Evolutionary conservation across 2,888 invertebrate species (phyloP).

Genomic region (Acronicta psi): DNA sequence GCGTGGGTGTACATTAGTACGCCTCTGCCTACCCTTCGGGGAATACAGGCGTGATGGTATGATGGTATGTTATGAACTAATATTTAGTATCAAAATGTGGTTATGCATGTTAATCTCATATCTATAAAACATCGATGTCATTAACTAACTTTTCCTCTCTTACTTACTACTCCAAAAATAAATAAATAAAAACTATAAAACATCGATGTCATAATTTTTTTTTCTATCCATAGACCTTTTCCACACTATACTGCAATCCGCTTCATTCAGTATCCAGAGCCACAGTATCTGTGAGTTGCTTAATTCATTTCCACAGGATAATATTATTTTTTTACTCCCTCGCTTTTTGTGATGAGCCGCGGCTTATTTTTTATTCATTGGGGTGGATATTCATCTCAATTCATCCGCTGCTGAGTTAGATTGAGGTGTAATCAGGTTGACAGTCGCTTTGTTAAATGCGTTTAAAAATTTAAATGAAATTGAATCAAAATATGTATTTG

Average conservation of each 20-base stretch:
- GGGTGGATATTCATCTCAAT: slow-evolving; percentile 81
- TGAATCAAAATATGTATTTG: slow-evolving; percentile 42
- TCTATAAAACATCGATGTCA: no score
- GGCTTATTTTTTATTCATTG: slow-evolving; percentile 89
- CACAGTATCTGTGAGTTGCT: slow-evolving; percentile 84
- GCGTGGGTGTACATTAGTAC: no score
- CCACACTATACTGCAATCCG: slow-evolving; percentile 49
- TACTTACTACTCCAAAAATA: no score
- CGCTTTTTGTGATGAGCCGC: slow-evolving; percentile 82
- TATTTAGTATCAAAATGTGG: no score
- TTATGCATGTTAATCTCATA: no score
- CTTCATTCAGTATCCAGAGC: slow-evolving; percentile 65
- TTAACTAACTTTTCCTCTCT: no score
- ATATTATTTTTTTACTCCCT: slow-evolving; percentile 89
- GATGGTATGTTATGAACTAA: no score
- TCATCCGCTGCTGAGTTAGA: slow-evolving; percentile 73
- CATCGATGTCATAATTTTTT: not conserved
- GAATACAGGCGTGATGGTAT: no score
- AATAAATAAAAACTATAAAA: no score
- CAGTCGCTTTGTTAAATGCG: slow-evolving; percentile 63
- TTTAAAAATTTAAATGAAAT: slow-evolving; percentile 39
- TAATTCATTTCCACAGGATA: slow-evolving; percentile 89
- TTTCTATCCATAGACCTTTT: slow-evolving; percentile 37
- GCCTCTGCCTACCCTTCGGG: no score
- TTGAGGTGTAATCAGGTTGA: slow-evolving; percentile 81